phyloP scores from a whole-genome alignment of 2,888 invertebrate species.

The Escarpia spicata region DNA sequence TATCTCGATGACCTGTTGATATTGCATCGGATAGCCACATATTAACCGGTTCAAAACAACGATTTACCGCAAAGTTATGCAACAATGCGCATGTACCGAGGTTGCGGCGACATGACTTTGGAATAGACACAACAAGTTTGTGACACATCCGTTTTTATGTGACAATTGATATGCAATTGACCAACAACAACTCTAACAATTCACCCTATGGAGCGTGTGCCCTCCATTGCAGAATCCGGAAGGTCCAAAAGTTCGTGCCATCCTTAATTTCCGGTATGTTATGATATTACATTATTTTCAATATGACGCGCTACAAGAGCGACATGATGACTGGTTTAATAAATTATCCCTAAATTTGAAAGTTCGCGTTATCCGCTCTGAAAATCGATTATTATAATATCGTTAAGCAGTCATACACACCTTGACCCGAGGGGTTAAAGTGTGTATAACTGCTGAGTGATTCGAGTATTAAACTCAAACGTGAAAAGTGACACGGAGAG shows the following conservation, averaged over 20 bases:
- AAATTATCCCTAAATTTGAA: no score
- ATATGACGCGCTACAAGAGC: no score
- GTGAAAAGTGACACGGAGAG: no score
- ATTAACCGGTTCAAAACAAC: no score
- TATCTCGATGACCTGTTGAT: neutral
- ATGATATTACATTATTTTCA: no score
- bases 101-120: no score
- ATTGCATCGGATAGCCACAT: neutral
- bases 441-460: no score
- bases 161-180: neutral
- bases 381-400: neutral
- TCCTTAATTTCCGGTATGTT: no score
- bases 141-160: neutral
- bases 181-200: no score
- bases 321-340: no score
- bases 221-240: neutral
- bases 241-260: no score
- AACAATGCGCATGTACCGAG: neutral
- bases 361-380: neutral
- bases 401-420: neutral
- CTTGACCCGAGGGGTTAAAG: neutral
- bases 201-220: neutral
- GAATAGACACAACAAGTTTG: neutral
- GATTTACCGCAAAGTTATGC: slow-evolving; percentile 8
- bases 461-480: no score